A percentile compares a stretch with the other conserved stretches of the same genome.
Conservation (phyloP, 2,797 vertebrate genomes). For the Trachurus trachurus region DNA sequence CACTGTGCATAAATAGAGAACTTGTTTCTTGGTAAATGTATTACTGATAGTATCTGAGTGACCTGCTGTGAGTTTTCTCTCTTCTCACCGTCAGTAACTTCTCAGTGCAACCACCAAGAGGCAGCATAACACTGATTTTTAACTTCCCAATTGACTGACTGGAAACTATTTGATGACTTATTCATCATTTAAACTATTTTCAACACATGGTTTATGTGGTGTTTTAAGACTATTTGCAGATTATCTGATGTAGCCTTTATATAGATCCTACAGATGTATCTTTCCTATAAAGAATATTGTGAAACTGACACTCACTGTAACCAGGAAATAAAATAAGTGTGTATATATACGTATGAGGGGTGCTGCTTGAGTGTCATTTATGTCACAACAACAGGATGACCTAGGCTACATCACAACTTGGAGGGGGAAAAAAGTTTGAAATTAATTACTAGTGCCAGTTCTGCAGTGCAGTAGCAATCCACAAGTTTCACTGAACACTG, state of each 20-base stretch:
- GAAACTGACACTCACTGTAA: neutral
- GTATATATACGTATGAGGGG: too few species aligned
- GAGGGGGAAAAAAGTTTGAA: neutral
- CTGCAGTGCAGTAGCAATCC: neutral
- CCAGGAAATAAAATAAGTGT: neutral
- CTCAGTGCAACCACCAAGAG: slow-evolving; percentile 48
- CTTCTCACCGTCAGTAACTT: neutral
- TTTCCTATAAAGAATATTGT: neutral
- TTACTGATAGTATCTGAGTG: neutral
- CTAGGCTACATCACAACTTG: neutral
- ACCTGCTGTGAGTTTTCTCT: too few species aligned
- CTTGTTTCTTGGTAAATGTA: neutral
- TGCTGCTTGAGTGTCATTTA: neutral
- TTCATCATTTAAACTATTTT: too few species aligned
- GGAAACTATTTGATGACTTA: neutral
- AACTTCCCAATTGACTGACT: neutral
- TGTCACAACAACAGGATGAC: neutral
- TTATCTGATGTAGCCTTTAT: neutral
- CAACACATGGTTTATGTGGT: too few species aligned
- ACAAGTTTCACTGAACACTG: neutral
- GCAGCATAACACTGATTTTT: slow-evolving; percentile 41
- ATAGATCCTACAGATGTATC: neutral
- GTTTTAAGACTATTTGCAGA: neutral
- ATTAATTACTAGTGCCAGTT: too few species aligned
- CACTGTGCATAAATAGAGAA: neutral